Conservation (phyloP, 2,113 vertebrate species). For the Cephalopterus ornatus region DNA sequence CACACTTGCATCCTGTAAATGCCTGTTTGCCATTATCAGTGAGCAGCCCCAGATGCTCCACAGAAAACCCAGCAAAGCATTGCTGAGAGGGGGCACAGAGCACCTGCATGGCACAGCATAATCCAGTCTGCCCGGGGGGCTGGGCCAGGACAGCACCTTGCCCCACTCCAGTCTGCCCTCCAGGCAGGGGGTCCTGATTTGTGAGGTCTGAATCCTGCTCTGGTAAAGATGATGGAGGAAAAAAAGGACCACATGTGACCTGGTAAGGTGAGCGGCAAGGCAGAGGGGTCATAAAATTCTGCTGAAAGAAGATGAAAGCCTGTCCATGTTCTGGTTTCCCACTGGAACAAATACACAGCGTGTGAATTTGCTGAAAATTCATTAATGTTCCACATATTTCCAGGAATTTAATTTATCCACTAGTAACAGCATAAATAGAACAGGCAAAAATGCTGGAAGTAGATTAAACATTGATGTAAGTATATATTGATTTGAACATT, state of each 20-base stretch:
- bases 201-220: neutral
- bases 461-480: conserved; percentile 75
- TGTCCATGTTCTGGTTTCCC: neutral
- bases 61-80: too few relatives aligned
- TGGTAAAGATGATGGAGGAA: neutral
- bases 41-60: neutral
- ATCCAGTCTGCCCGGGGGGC: fast-evolving
- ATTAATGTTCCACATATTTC: conserved; percentile 49
- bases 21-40: neutral
- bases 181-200: neutral
- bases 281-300: neutral
- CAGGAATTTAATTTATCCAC: conserved; percentile 67
- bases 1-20: fast-evolving
- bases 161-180: neutral
- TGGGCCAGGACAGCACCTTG: neutral
- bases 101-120: neutral
- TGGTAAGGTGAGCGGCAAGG: neutral
- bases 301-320: neutral
- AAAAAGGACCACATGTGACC: neutral
- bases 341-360: conserved; percentile 16
- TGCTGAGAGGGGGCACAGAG: neutral
- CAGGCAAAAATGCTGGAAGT: conserved; percentile 64
- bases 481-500: conserved; percentile 59
- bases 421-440: conserved; percentile 71
- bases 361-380: conserved; percentile 47